Conservation (phyloP, 2,888 invertebrate species). For the Drosophila niveifrons region DNA sequence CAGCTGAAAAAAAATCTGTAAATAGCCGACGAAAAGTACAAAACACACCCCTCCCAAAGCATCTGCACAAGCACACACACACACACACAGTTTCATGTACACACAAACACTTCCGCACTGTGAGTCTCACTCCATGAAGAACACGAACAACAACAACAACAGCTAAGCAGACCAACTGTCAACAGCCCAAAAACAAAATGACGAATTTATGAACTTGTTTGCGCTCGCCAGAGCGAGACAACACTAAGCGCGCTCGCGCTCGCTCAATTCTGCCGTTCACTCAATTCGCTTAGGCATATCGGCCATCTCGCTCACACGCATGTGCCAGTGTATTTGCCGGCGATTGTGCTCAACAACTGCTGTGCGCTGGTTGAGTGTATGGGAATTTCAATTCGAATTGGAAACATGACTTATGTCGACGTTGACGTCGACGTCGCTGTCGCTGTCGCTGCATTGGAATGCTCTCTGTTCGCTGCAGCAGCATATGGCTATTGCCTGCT, state of each 20-base stretch:
- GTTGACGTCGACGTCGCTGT: conserved; percentile 27
- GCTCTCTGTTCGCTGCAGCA: conserved; percentile 23
- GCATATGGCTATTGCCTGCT: conserved; percentile 38
- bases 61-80: conserved; percentile 9
- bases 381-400: conserved; percentile 70
- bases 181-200: conserved; percentile 84
- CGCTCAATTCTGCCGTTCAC: conserved; percentile 42
- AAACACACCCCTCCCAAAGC: conserved; percentile 60
- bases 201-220: conserved; percentile 81
- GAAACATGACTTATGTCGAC: conserved; percentile 68
- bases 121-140: conserved; percentile 24
- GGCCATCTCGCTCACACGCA: conserved; percentile 60
- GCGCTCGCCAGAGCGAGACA: conserved; percentile 64
- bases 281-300: conserved; percentile 35
- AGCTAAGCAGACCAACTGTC: conserved; percentile 77
- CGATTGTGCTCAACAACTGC: conserved; percentile 31
- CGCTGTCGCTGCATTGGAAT: conserved; percentile 51
- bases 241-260: conserved; percentile 15
- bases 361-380: conserved; percentile 52
- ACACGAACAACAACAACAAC: conserved; percentile 46
- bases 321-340: not conserved
- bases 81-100: conserved; percentile 16
- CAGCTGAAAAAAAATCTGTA: conserved; percentile 36
- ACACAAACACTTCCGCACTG: conserved; percentile 21
- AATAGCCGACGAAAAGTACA: conserved; percentile 69